Evolutionary conservation across 37 sponge, comb jelly and placozoan genomes (phyloP).

Genomic region (Diacarnus erythraeanus): DNA sequence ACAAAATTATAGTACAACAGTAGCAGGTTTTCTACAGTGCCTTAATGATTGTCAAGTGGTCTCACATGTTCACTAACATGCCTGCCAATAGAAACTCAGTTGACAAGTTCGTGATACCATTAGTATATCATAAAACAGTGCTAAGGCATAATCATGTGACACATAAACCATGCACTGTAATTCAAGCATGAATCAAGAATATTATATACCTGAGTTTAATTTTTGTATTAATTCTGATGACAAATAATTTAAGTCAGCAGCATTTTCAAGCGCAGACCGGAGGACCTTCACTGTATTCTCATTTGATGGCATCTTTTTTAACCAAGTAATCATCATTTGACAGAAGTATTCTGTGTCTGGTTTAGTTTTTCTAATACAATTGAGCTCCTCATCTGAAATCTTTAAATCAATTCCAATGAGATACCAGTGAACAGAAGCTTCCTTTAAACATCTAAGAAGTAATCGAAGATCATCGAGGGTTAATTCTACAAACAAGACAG

Average conservation of each 20-base stretch:
- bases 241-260: neutral
- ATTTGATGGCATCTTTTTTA: neutral
- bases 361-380: neutral
- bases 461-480: neutral
- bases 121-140: too few species aligned
- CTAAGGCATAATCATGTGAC: too few species aligned
- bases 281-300: neutral
- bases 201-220: neutral
- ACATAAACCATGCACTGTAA: too few species aligned
- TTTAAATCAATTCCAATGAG: neutral
- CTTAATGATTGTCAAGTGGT: too few species aligned
- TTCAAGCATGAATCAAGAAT: too few species aligned
- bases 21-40: too few species aligned
- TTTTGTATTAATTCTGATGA: neutral
- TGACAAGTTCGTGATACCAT: too few species aligned
- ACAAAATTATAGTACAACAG: too few species aligned
- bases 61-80: too few species aligned
- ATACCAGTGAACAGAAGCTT: neutral
- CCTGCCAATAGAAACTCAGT: too few species aligned
- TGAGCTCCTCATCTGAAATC: neutral
- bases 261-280: neutral
- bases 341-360: neutral
- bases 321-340: neutral
- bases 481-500: neutral
- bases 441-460: neutral